These are phyloP conservation scores for Halichondria panicea DNA, from an alignment of 37 sponge, comb jelly and placozoan genomes.

Conservation along the genomic window DNA sequence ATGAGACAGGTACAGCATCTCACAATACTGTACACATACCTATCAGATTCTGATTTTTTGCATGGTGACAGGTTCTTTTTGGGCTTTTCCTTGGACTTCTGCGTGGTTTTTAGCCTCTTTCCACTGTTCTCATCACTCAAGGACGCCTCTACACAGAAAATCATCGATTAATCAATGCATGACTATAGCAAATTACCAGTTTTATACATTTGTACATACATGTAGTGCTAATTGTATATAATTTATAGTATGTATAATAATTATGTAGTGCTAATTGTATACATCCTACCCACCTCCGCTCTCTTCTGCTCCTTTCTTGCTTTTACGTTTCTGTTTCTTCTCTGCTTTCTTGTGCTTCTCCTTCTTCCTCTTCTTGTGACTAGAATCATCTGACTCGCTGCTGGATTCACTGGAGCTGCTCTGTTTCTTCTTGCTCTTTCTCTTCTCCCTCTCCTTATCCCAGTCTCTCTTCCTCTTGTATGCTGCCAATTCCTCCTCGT, in stretches of 20 bases:
- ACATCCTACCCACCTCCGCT: not conserved
- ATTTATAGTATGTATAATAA: too few species aligned
- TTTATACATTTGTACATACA: too few species aligned
- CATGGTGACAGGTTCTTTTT: too few species aligned
- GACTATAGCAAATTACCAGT: too few species aligned
- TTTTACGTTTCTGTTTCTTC: conserved; percentile 15
- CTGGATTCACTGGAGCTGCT: conserved; percentile 26
- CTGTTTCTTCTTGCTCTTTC: conserved; percentile 5
- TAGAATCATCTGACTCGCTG: conserved; percentile 7
- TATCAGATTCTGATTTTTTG: too few species aligned
- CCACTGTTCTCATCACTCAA: too few species aligned
- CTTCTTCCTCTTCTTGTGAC: conserved; percentile 1
- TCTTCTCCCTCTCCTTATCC: conserved; percentile 44
- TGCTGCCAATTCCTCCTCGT: conserved; percentile 64
- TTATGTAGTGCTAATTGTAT: too few species aligned
- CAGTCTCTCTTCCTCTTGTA: conserved; percentile 56
- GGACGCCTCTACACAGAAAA: too few species aligned
- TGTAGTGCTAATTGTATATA: too few species aligned
- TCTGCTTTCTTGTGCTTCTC: conserved; percentile 2
- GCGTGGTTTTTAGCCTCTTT: conserved; percentile 42
- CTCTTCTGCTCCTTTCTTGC: not conserved
- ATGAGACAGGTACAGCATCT: too few species aligned
- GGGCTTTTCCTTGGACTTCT: conserved; percentile 40
- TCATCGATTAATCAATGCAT: too few species aligned
- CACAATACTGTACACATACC: too few species aligned